Base-by-base conservation (phyloP, 2,113 vertebrate species). In the Syrrhaptes paradoxus region DNA sequence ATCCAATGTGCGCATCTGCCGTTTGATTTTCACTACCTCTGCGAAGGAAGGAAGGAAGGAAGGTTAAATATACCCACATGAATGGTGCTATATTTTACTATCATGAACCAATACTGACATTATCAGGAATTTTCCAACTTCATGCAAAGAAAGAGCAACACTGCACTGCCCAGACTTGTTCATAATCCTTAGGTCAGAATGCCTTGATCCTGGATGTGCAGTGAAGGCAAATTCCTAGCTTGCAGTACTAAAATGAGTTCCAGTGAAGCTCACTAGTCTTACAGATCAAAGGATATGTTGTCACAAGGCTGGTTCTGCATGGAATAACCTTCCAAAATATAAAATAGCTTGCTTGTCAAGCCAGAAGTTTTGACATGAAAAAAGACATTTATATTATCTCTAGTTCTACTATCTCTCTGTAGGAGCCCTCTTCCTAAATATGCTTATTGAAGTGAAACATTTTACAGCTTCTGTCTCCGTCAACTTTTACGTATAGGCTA, bases 201-300 rank as follows among this genome's bases (percentile, higher is more conserved):
- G 48, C 46, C 67, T 58, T 54, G 45, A 79, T 57, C 59, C 7
- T 43, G 25, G 55, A 67, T 48, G 61, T 78, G 51, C 36, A 77
- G 43, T 41, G 43, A 95, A 86, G 67, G 41, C 55, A 91, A 54
- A 92, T 51, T 90, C 46, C 51, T 58, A 87, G 12, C 48, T 34
- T 68, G 13, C 14, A 94, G 15, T 63, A 45, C 75, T 89, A 87
- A 85, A 95, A 87, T 19, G 10, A 67, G 21, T 54, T 81, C 87
- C 77, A 91, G 65, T 32, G 38, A 96, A 81, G 49, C 31, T 90
- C 54, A 66, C 36, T 71, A 85, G 65, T 58, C 80, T 63, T 51
- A 71, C 7, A 94, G 51, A 92, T 95, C 84, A 94, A 96, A 91
- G 46, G 84, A 89, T n/a, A 91, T 62, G 12, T 70, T 89, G 84